Evolutionary conservation across 2,113 vertebrate species (phyloP), one percentile per base, ranked within the genome.

Genomic region (Oreocharis arfaki): DNA sequence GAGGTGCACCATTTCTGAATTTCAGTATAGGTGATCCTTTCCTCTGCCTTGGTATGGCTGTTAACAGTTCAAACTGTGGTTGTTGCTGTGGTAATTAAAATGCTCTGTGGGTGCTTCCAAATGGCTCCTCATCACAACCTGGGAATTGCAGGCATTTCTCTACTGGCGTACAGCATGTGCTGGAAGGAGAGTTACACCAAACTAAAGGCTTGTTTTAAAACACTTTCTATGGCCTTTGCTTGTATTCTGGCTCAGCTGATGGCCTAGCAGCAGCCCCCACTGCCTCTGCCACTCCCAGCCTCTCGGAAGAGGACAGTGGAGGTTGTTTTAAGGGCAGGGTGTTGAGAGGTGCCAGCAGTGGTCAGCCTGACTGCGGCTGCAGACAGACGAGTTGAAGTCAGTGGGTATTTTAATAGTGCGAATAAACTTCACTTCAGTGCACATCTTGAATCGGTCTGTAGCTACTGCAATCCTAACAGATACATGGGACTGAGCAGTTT

Each of bases 41-140:
- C 73, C 53, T 89, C 84, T 94, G 79, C 87, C 65, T 81, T 90
- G 93, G 89, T 35, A 26, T 68, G 68, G 68, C 68, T 88, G 73
- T 95, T 86, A 69, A 69, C 46, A 39, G 55, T 77, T 86, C 84
- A 83, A 90, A 56, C 67, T 75, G 61, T 53, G 52, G 59, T 69
- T 44, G 65, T 92, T 94, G 56, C 84, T 92, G 60, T 55, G 70
- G 61, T 93, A 87, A 92, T 96, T 86, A 60, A 96, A 96, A 74
- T 74, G 77, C 70, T 95, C 52, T 3, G 7, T 41, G 69, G 83
- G 74, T 53, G 50, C 63, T 96, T 89, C 13, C 4, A 52, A 61
- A 85, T 21, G 13, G 59, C 71, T 91, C 79, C 70, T 55, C 69
- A 20, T 57, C 52, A 33, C 65, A 80, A 33, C 67, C 65, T 85